Base-by-base conservation (phyloP, 2,113 vertebrate species). In the Chionodraco myersi region DNA sequence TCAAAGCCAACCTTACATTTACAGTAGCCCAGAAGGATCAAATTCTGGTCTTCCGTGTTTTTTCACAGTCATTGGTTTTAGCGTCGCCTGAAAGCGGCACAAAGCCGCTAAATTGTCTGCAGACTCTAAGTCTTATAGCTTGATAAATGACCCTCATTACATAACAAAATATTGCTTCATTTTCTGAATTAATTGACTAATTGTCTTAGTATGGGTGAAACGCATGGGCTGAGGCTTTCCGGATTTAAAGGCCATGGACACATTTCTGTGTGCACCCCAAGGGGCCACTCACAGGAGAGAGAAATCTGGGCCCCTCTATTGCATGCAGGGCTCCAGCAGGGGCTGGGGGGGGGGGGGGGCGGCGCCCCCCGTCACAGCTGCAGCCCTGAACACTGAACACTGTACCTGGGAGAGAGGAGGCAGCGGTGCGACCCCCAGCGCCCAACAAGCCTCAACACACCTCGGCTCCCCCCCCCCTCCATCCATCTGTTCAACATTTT, bases 401-500 rank as follows among this genome's bases (percentile, higher is more conserved):
- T 16, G 54, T 58, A 74, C 86, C 79, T 82, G 82, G 63, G 80
- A 86, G 85, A 65, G 10, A 21, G 6, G 60, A 18, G 54, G 44
- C 53, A 41, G 74, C 2, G 36, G 64, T 8, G 58, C 34, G 51
- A 63, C 63, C 77, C 73, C 56, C 75, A 73, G 75, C 0, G 36
- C 60, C 79, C 85, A 71, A 77, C 74, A 81, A 74, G 82, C 78
- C 78, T n/a, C 72, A 26, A 26, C 68, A 45, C 87, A 65, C 65
- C 79, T 76, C 54, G 8, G 59, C 4, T 59, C 44, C 64, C 63
- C 67, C 80, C 54, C 26, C 67, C 79, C 54, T 66, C 85, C 79
- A 57, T 72, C 87, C 91, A 92, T 92, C 91, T 93, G 89, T 76
- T 84, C 69, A 66, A 61, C 76, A 60, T 80, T 47, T 80, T 47